Conservation (phyloP, 1,140 invertebrate genomes). For the Apis laboriosa region DNA sequence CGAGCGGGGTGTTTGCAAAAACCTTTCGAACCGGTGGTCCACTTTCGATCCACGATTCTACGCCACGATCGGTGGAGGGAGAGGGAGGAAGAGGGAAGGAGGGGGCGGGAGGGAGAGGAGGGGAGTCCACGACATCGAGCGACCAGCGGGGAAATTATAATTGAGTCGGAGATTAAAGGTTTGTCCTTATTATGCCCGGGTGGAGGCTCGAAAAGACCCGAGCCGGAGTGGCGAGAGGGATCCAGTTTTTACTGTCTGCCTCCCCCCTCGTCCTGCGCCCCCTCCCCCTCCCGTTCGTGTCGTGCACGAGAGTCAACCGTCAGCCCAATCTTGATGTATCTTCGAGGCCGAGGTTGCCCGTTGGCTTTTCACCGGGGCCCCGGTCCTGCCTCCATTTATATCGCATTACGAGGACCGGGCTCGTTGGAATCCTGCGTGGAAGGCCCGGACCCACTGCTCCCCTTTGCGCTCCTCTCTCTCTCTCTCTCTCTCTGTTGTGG, state of each 20-base stretch:
- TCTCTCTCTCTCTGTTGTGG: conserved; percentile 2
- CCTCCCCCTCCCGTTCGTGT: conserved; percentile 32
- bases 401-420: conserved; percentile 70
- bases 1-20: conserved; percentile 50
- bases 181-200: conserved; percentile 76
- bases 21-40: conserved; percentile 68
- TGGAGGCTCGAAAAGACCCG: conserved; percentile 65
- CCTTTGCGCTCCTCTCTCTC: conserved; percentile 45
- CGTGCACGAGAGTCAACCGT: conserved; percentile 71
- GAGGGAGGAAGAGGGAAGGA: too few relatives aligned
- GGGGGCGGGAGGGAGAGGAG: too few relatives aligned
- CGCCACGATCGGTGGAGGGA: background rate
- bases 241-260: conserved; percentile 75
- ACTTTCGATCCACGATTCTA: conserved; percentile 67
- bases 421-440: conserved; percentile 64
- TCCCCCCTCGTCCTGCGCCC: background rate
- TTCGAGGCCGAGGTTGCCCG: conserved; percentile 69
- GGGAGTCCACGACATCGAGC: conserved; percentile 46
- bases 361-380: conserved; percentile 70
- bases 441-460: conserved; percentile 65
- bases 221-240: conserved; percentile 66
- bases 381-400: conserved; percentile 73
- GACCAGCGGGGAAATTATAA: conserved; percentile 73
- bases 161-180: conserved; percentile 76
- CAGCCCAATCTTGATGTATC: conserved; percentile 78